Conservation (phyloP, 2,797 vertebrate genomes). For the Syndactyla subalaris region DNA sequence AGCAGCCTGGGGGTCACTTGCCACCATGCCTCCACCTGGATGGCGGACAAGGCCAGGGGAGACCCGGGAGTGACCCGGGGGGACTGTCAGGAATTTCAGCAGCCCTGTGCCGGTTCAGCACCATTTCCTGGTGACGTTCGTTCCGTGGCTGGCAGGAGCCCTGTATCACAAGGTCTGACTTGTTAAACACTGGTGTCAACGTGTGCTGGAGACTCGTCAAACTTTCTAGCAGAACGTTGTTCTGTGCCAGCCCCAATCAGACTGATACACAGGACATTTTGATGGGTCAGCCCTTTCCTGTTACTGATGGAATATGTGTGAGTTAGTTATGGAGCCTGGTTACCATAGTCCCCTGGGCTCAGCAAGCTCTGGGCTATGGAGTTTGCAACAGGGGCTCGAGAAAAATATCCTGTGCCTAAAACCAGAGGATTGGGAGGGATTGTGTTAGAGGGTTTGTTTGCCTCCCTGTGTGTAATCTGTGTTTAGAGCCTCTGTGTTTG, state of each 20-base stretch:
- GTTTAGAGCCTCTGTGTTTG: neutral
- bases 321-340: neutral
- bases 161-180: slow-evolving; percentile 54
- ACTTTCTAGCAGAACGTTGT: slow-evolving; percentile 2
- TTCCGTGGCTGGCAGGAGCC: slow-evolving; percentile 5
- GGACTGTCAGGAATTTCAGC: neutral
- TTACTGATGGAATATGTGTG: neutral
- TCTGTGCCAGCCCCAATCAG: slow-evolving; percentile 3
- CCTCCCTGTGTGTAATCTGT: neutral
- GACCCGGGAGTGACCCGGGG: neutral
- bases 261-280: neutral
- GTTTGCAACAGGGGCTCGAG: neutral
- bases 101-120: neutral
- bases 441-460: neutral
- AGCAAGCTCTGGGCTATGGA: neutral
- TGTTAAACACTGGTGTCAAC: slow-evolving; percentile 14
- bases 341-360: neutral
- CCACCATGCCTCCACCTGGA: neutral
- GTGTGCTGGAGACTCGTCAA: neutral
- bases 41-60: neutral
- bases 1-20: neutral
- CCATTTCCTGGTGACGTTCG: neutral
- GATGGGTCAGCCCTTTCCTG: slow-evolving; percentile 54
- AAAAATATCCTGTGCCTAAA: neutral
- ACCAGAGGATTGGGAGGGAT: neutral